Base-by-base conservation (phyloP, 2,888 invertebrate genomes). In the Cremastobaeus sp. region DNA sequence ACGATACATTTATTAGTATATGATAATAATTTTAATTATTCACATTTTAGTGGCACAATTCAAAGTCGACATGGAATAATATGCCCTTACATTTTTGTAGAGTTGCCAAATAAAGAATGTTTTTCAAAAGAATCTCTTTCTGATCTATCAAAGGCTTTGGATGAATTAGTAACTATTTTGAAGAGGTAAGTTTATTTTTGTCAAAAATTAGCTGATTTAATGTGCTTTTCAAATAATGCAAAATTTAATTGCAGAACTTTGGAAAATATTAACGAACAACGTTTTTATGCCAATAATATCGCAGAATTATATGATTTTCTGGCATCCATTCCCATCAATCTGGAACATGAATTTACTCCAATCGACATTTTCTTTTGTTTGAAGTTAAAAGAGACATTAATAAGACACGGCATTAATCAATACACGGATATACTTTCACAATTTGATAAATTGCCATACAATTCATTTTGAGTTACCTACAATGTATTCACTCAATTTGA, bases 341-440 rank as follows among this genome's bases (percentile, higher is more conserved):
- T 34, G 8, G 20, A 34, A 5, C n/a, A 11, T 25, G 18, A 14
- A 18, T 5, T 54, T 3, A 30, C 35, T 1, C 81, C 81, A 0
- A 64, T 83, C 2, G 87, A 87, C 66, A 30, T 87, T 15, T 83
- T 79, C 32, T 85, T 75, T 54, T 87, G 86, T 60, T 25, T 87
- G 3, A 83, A 80, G 48, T 41, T 62, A 5, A 85, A 82, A 18
- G 77, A 81, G 47, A 70, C 79, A 0, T 21, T 66, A 5, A 43
- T 87, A 6, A 78, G 74, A 65, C 70, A 77, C 18, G 87, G 87
- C 6, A 65, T 84, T 15, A 76, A 45, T 1, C 87, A 87, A 12
- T 72, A 86, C 9, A 83, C 85, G 74, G 85, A 85, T 11, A 71
- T 87, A 21, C 79, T 80, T 43, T 71, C 73, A 8, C 84, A 86